A percentile compares a stretch with the other conserved stretches of the same genome.
Conservation (phyloP, 2,113 vertebrate species). For the Glaucomys volans region DNA sequence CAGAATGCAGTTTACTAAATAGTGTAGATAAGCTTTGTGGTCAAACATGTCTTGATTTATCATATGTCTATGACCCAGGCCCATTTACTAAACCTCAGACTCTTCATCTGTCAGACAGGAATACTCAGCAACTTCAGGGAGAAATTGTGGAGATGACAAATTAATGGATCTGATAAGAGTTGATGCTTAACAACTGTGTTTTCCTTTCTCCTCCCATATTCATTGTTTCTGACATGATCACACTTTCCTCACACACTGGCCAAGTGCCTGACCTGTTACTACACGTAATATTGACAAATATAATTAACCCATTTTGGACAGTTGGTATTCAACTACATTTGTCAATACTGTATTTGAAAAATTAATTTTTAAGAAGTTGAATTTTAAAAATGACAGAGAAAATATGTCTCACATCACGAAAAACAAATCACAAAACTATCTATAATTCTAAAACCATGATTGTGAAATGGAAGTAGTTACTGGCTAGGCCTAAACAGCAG, state of each 20-base stretch:
- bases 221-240: conserved; percentile 37
- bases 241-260: conserved; percentile 21
- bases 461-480: not conserved
- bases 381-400: conserved; percentile 53
- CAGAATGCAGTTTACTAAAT: conserved; percentile 3
- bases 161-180: not conserved
- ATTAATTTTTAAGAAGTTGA: conserved; percentile 48
- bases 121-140: not conserved
- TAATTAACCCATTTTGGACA: not conserved
- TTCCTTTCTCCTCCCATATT: not conserved
- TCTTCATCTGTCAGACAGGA: not conserved
- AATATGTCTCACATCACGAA: not conserved
- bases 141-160: not conserved
- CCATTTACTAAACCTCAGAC: conserved; percentile 11
- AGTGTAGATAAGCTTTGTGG: not conserved
- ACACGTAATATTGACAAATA: conserved; percentile 63
- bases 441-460: conserved; percentile 37
- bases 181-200: conserved; percentile 22
- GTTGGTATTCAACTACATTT: not conserved
- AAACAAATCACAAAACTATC: conserved; percentile 39
- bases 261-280: conserved; percentile 45
- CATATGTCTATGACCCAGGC: not conserved
- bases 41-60: conserved; percentile 25
- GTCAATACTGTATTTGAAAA: conserved; percentile 31
- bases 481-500: not conserved